phyloP scores from a whole-genome alignment of 2,797 vertebrate genomes.

The Sebastes wilsoni region DNA sequence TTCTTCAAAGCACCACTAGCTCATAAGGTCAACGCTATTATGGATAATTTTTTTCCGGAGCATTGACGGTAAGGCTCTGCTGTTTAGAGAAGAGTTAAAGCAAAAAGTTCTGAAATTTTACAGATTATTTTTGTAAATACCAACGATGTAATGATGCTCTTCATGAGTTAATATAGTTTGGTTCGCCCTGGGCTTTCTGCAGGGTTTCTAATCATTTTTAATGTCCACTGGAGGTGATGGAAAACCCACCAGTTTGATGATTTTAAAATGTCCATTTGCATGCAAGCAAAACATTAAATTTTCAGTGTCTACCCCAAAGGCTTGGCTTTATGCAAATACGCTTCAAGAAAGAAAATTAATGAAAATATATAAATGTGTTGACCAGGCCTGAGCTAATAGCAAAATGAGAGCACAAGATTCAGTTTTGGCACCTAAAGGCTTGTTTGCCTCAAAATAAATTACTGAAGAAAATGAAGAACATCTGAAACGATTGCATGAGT shows the following conservation, averaged over 20 bases:
- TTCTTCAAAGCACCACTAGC: not conserved
- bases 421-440: not conserved
- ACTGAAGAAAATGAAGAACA: not conserved
- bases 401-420: not conserved
- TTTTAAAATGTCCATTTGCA: slow-evolving; percentile 43
- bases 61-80: not conserved
- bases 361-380: not conserved
- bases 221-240: slow-evolving; percentile 7
- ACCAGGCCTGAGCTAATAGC: not conserved
- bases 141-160: not conserved
- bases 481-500: too few species aligned
- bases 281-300: slow-evolving; percentile 2
- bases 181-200: slow-evolving; percentile 19
- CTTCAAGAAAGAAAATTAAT: not conserved
- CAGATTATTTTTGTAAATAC: not conserved
- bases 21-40: not conserved
- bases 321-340: slow-evolving; percentile 33
- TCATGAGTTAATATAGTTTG: slow-evolving; percentile 15
- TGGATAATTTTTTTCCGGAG: not conserved
- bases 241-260: slow-evolving; percentile 26
- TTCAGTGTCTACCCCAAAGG: slow-evolving; percentile 15
- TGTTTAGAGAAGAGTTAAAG: not conserved
- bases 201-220: slow-evolving; percentile 17
- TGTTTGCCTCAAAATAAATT: not conserved
- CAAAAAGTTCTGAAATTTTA: not conserved